Evolutionary conservation across 2,888 invertebrate genomes (phyloP), one percentile per base, ranked within the genome.

Genomic region (Ophioninae sp.): DNA sequence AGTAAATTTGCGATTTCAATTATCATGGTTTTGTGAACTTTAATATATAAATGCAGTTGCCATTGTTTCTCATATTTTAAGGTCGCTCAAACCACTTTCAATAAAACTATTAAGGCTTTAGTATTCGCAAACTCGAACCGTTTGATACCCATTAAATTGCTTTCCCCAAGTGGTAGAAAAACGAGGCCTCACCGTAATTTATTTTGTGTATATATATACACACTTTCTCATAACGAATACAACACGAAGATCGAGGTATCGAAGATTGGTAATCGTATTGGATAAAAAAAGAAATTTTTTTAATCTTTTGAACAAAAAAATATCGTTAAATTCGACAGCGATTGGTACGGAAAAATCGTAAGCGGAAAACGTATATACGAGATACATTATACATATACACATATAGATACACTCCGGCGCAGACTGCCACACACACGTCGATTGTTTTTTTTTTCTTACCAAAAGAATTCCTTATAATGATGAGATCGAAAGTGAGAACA

Each of bases 331-430:
- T 22, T 75, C 37, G 20, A 67, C 65, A 37, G 56, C 39, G 56
- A 75, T 56, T 17, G 13, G 20, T 20, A 67, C 65, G 65, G 65
- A 75, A 65, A 67, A 67, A 39, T 80, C 39, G 79, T 69, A 68
- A 82, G 78, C 79, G 39, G 71, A 77, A 82, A 79, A 51, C 63
- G 73, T 79, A 78, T 58, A 51, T 22, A 79, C 59, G 79, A 84
- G 77, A 69, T 85, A 85, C 83, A 82, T 85, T 82, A 84, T 83
- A 85, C 85, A 86, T 86, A 85, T 85, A 86, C 86, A 86, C 82
- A 83, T 81, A 86, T 82, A 85, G 85, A 85, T 85, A 85, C 85
- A 85, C 81, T 81, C 79, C 67, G 69, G 79, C 74, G 77, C 69
- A 23, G 61, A 8, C 20, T 56, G 69, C 51, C n/a, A n/a, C 58